Conservation (phyloP, 2,797 vertebrate species). For the Gymnoscopelus braueri region DNA sequence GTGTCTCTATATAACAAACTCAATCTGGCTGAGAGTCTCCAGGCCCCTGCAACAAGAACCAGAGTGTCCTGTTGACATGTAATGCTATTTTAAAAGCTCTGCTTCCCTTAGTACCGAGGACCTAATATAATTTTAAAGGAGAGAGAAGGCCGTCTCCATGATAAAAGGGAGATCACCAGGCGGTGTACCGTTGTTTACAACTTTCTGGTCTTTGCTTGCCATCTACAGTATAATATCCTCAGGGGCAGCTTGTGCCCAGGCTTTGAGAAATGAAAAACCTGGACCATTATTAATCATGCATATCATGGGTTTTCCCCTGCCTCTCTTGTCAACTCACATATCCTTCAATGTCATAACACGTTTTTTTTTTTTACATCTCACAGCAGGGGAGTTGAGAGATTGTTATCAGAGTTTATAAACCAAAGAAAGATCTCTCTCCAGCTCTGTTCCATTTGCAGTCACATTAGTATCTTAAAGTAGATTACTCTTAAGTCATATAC, state of each 20-base stretch:
- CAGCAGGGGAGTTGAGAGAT: not conserved
- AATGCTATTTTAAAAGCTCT: conserved; percentile 42
- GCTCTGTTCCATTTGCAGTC: not conserved
- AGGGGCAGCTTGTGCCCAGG: not conserved
- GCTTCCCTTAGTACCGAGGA: not conserved
- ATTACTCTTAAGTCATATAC: too few species aligned
- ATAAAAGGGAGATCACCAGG: not conserved
- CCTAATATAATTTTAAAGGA: conserved; percentile 19
- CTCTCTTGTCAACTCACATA: not conserved
- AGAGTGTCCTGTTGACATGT: conserved; percentile 9
- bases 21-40: conserved; percentile 34
- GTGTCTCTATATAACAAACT: conserved; percentile 24
- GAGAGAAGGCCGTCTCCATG: not conserved
- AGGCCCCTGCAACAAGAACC: conserved; percentile 11
- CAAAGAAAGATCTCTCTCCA: not conserved
- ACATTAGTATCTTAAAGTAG: too few species aligned
- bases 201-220: not conserved
- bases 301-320: not conserved
- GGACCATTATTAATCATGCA: conserved; percentile 11
- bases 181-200: not conserved
- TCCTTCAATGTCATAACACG: not conserved
- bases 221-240: not conserved
- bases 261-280: conserved; percentile 6
- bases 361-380: not conserved
- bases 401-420: not conserved